Conservation (phyloP, 2,797 vertebrate genomes). For the Tapirus indicus region DNA sequence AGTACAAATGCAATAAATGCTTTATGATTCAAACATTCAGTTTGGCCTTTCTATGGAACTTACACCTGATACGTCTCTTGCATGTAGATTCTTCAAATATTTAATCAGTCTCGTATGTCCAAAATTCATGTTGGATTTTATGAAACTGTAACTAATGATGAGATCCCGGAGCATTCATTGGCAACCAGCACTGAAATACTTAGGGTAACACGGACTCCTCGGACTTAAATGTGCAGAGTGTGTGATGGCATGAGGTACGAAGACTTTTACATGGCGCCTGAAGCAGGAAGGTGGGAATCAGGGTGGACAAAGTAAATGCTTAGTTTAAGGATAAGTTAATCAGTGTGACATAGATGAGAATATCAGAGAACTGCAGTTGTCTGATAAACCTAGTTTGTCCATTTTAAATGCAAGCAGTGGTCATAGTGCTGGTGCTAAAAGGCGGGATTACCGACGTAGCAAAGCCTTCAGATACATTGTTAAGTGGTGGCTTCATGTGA, state of each 20-base stretch:
- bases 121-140: neutral
- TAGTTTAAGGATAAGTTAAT: neutral
- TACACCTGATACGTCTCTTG: neutral
- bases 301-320: neutral
- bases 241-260: neutral
- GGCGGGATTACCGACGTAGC: neutral
- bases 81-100: neutral
- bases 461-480: neutral
- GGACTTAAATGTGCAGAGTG: neutral
- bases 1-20: neutral
- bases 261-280: neutral
- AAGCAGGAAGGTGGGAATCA: neutral
- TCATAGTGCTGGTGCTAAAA: neutral
- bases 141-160: neutral
- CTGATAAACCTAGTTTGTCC: neutral
- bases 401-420: neutral
- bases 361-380: neutral
- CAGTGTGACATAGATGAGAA: neutral
- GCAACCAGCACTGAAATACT: neutral
- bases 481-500: neutral
- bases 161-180: neutral
- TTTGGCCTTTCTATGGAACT: neutral
- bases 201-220: neutral
- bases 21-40: neutral
- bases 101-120: neutral